Conservation (phyloP, 2,888 invertebrate genomes). For the Aplocera efformata region DNA sequence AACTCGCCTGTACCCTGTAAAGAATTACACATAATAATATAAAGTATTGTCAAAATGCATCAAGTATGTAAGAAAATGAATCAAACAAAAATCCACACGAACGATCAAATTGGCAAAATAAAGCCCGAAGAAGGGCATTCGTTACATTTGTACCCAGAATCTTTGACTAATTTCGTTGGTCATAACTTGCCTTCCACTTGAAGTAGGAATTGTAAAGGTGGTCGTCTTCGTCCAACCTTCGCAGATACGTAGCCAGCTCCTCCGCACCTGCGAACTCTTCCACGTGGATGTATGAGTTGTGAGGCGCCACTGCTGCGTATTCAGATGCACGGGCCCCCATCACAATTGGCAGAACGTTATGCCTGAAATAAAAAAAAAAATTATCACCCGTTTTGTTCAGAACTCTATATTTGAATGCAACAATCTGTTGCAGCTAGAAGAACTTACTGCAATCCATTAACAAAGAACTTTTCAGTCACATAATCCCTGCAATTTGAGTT, state of each 20-base stretch:
- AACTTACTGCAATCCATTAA: constrained; percentile 93
- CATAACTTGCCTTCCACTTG: constrained; percentile 85
- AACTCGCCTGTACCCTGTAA: constrained; percentile 93
- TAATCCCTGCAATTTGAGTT: constrained; percentile 98
- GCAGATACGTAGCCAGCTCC: constrained; percentile 92
- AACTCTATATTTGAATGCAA: neutral
- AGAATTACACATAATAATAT: too few species aligned
- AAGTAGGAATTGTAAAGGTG: constrained; percentile 96
- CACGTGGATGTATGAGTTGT: constrained; percentile 96
- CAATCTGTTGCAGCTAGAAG: neutral
- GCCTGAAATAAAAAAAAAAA: constrained; percentile 40
- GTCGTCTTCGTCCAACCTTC: constrained; percentile 91
- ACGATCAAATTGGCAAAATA: neutral
- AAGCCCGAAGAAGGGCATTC: too few species aligned
- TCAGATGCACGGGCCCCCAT: constrained; percentile 97
- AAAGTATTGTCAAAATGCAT: too few species aligned
- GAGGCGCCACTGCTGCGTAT: constrained; percentile 93
- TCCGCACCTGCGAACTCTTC: constrained; percentile 95
- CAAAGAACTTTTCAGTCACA: constrained; percentile 98
- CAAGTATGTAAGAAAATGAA: too few species aligned
- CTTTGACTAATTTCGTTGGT: neutral
- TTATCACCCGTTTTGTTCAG: neutral
- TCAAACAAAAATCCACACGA: too few species aligned
- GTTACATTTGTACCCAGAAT: neutral
- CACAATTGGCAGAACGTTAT: constrained; percentile 93